Evolutionary conservation across 2,797 vertebrate species (phyloP).

Genomic region (Champsocephalus gunnari): DNA sequence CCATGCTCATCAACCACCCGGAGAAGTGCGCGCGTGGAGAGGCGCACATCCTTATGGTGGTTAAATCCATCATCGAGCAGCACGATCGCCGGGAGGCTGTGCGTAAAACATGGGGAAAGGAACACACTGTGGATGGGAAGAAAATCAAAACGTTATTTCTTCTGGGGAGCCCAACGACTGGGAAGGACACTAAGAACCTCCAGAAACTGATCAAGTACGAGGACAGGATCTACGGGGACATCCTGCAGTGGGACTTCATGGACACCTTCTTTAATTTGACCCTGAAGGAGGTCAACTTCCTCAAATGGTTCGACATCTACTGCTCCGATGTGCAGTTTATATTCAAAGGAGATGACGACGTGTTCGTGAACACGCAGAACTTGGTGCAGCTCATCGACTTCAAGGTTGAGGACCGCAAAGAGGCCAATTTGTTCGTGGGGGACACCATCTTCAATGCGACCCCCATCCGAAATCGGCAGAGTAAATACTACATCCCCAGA

Average conservation of each 20-base stretch:
- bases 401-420: slow-evolving; percentile 68
- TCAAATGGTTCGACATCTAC: slow-evolving; percentile 87
- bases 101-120: slow-evolving; percentile 85
- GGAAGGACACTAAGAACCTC: slow-evolving; percentile 85
- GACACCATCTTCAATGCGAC: slow-evolving; percentile 88
- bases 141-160: slow-evolving; percentile 85
- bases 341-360: slow-evolving; percentile 91
- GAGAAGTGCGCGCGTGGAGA: slow-evolving; percentile 83
- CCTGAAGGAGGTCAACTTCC: slow-evolving; percentile 89
- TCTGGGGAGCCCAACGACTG: slow-evolving; percentile 80
- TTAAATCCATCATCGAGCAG: slow-evolving; percentile 89
- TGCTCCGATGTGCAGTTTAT: slow-evolving; percentile 85
- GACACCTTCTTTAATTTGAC: slow-evolving; percentile 91
- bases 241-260: slow-evolving; percentile 91
- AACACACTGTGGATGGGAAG: slow-evolving; percentile 72
- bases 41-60: slow-evolving; percentile 85
- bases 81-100: slow-evolving; percentile 87
- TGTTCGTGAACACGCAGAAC: slow-evolving; percentile 89
- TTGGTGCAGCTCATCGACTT: slow-evolving; percentile 84
- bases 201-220: slow-evolving; percentile 88
- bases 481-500: slow-evolving; percentile 91
- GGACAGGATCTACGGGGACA: slow-evolving; percentile 85
- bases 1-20: slow-evolving; percentile 88
- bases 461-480: slow-evolving; percentile 86
- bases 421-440: slow-evolving; percentile 84